A percentile compares a stretch with the other conserved stretches of the same genome.
Evolutionary conservation across 1,140 invertebrate genomes (phyloP).

Genomic region (Zophobas atratus): DNA sequence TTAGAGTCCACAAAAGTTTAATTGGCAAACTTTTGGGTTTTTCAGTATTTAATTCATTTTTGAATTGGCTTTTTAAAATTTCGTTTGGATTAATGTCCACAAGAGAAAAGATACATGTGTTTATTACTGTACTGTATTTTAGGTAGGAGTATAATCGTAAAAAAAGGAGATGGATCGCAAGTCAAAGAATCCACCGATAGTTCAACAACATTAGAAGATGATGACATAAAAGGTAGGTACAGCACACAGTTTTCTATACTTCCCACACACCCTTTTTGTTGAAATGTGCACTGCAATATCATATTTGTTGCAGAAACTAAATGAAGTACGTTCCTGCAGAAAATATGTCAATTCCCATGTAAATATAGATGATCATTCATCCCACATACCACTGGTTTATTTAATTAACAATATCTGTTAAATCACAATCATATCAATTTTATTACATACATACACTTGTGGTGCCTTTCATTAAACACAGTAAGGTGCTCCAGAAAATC

Average conservation of each 20-base stretch:
- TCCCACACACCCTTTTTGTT: constrained; percentile 15
- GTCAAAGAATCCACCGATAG: constrained; percentile 96
- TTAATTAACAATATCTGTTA: constrained; percentile 51
- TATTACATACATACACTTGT: neutral
- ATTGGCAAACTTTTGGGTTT: constrained; percentile 22
- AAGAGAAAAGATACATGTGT: neutral
- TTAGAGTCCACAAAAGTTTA: constrained; percentile 20
- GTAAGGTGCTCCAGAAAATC: constrained; percentile 41
- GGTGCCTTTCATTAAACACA: constrained; percentile 21
- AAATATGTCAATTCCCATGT: constrained; percentile 35
- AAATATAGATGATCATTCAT: constrained; percentile 60
- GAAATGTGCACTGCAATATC: constrained; percentile 2
- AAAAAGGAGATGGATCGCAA: constrained; percentile 94
- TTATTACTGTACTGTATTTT: constrained; percentile 61
- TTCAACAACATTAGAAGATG: constrained; percentile 93
- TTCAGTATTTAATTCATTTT: constrained; percentile 16
- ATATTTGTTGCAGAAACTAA: constrained; percentile 19
- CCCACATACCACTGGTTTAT: constrained; percentile 68
- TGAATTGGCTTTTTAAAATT: constrained; percentile 36
- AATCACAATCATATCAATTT: constrained; percentile 20
- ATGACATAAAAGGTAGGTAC: constrained; percentile 89
- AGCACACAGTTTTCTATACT: neutral
- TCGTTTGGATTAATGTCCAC: constrained; percentile 4
- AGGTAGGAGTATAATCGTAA: constrained; percentile 91
- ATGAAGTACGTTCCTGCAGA: constrained; percentile 8